Base-by-base conservation (phyloP, 2,113 vertebrate genomes). In the Thamnophis sirtalis region DNA sequence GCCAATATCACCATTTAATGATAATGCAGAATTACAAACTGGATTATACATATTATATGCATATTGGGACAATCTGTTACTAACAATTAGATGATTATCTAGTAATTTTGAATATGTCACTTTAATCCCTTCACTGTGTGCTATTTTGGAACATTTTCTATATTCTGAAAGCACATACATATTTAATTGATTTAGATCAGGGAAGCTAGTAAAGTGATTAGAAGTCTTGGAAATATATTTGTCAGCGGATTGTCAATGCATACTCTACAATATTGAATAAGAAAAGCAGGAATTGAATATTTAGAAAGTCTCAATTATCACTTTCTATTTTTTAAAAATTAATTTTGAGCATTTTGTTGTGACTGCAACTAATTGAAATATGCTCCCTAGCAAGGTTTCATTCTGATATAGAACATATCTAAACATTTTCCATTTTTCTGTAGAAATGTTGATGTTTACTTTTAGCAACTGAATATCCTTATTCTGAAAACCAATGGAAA, bases 11-110 rank as follows among this genome's bases (percentile, higher is more conserved):
- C 92, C 53, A 84, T 21, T 38, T 24, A 89, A 91, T 91, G 1
- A 54, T 92, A 91, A 89, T 51, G 11, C 0, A 93, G 15, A 92
- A 91, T 94, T 96, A 63, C 90, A 58, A 2, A 17, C 51, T 94
- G 55, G 90, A 68, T 68, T 80, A 93, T 94, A 93, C 48, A 11
- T 87, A 58, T 68, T 58, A 21, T 80, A 80, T 80, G 33, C 17
- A 5, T 92, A 94, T 92, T 94, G 9, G 84, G 55, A 60, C 93
- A 91, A 95, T 49, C 3, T 88, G 33, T 91, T 93, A 84, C 73
- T 93, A 96, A 6, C 22, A 92, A 90, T 56, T 92, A 92, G 4
- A 85, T 54, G 5, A 87, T 93, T n/a, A 93, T 86, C 9, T 93
- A 89, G 93, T 84, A 63, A 38, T 91, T 89, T 95, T 43, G 80